Conservation (phyloP, 2,113 vertebrate species). For the Apistogramma diplotaenia region DNA sequence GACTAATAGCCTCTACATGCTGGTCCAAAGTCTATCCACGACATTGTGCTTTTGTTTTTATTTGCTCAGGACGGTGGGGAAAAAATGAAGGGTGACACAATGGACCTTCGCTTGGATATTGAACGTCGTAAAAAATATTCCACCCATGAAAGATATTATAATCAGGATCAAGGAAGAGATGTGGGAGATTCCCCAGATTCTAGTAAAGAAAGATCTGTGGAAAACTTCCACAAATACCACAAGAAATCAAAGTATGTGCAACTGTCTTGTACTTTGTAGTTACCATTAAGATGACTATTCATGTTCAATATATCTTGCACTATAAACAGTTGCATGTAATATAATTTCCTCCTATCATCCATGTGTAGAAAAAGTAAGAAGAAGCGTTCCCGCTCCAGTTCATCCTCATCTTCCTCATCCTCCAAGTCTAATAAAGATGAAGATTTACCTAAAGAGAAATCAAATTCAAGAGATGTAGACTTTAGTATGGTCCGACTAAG, state of each 20-base stretch:
- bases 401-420: constrained; percentile 84
- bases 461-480: constrained; percentile 80
- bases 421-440: constrained; percentile 78
- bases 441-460: constrained; percentile 79
- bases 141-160: constrained; percentile 84
- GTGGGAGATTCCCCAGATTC: constrained; percentile 84
- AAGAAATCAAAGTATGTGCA: constrained; percentile 83
- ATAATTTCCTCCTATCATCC: not conserved
- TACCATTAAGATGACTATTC: not conserved
- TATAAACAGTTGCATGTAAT: not conserved
- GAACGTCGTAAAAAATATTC: constrained; percentile 93
- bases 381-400: constrained; percentile 88
- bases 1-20: constrained; percentile 29
- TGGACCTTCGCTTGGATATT: constrained; percentile 95
- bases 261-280: not conserved
- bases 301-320: not conserved
- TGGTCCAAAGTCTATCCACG: constrained; percentile 73
- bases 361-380: constrained; percentile 85
- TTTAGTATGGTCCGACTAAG: constrained; percentile 82
- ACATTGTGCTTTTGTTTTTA: constrained; percentile 67
- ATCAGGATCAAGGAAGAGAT: constrained; percentile 82
- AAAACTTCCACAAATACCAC: constrained; percentile 86
- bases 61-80: constrained; percentile 81
- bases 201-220: constrained; percentile 83
- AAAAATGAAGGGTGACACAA: constrained; percentile 86